Conservation (phyloP, 2,113 vertebrate species). For the Phylloscopus trochiloides region DNA sequence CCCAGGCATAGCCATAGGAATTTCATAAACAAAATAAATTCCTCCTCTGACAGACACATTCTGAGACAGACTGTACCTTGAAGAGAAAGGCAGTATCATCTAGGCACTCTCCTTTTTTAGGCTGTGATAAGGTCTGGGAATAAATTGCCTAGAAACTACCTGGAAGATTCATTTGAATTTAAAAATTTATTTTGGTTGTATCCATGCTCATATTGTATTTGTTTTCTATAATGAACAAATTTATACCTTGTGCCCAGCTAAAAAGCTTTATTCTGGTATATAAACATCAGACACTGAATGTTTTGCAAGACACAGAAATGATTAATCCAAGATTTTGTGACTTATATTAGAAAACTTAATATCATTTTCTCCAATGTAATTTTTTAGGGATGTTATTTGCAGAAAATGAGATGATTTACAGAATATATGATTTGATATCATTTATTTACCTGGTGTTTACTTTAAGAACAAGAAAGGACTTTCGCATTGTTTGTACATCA, state of each 20-base stretch:
- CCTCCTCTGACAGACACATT: neutral
- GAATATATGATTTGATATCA: neutral
- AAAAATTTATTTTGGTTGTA: neutral
- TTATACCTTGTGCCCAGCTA: neutral
- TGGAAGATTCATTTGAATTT: neutral
- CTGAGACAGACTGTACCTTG: neutral
- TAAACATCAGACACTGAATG: neutral
- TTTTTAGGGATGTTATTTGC: neutral
- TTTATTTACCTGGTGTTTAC: neutral
- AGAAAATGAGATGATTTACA: neutral
- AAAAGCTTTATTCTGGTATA: neutral
- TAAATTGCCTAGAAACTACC: neutral
- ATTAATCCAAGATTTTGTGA: neutral
- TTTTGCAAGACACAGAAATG: neutral
- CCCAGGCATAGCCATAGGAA: neutral
- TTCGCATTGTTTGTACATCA: neutral
- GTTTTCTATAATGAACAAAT: neutral
- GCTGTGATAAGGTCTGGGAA: neutral
- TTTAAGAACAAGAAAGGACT: neutral
- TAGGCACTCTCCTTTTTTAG: neutral
- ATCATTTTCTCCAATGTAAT: neutral
- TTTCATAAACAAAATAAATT: neutral
- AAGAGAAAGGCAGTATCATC: neutral
- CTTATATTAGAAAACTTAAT: neutral
- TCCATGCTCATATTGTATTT: neutral